A percentile compares a stretch with the other conserved stretches of the same genome.
phyloP scores from a whole-genome alignment of 30 jellyfish, hydroid and myxozoan species.

The Hydra vulgaris region DNA sequence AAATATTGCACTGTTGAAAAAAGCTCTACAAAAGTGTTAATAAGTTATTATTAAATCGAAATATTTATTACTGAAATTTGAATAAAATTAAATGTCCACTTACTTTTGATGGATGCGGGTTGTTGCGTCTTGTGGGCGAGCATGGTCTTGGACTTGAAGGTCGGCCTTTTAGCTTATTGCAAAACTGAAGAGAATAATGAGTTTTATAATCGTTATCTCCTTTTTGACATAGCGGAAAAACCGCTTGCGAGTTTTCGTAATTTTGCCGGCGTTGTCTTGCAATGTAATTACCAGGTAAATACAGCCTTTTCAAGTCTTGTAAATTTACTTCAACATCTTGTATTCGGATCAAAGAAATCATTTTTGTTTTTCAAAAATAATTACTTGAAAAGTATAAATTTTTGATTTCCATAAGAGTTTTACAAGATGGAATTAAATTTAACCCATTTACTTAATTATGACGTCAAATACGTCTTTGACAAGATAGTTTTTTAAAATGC shows the following conservation, averaged over 20 bases:
- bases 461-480: too few species aligned
- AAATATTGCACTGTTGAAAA: background rate
- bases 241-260: slow-evolving; percentile 45
- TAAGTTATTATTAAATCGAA: background rate
- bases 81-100: background rate
- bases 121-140: slow-evolving; percentile 63
- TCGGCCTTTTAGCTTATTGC: slow-evolving; percentile 24
- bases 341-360: background rate
- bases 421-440: too few species aligned
- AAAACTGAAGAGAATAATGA: slow-evolving; percentile 20
- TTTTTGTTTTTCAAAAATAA: background rate
- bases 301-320: slow-evolving; percentile 7
- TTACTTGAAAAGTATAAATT: background rate
- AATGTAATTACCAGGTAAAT: slow-evolving; percentile 41
- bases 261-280: slow-evolving; percentile 44
- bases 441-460: too few species aligned
- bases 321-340: slow-evolving; percentile 8
- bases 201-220: slow-evolving; percentile 12
- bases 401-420: background rate
- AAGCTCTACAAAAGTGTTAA: background rate
- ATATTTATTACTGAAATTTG: background rate
- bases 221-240: slow-evolving; percentile 24
- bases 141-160: slow-evolving; percentile 64
- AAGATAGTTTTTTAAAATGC: too few species aligned
- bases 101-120: slow-evolving; percentile 68